Conservation (phyloP, 2,888 invertebrate genomes). For the Macaria liturata region DNA sequence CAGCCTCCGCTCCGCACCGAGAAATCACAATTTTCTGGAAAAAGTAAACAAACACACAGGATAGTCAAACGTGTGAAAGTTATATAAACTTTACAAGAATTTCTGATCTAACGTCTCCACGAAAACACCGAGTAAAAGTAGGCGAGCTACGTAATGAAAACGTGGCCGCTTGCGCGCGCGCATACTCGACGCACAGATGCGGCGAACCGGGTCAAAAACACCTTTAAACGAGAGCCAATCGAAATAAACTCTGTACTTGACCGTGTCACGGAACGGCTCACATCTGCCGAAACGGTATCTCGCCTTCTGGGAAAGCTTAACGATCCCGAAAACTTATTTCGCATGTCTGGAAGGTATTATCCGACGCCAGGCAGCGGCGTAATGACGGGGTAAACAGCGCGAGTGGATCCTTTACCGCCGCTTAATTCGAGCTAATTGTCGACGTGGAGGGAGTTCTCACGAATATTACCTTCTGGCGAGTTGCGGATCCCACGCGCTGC, state of each 20-base stretch:
- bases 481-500: slow-evolving; percentile 75
- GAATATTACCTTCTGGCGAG: slow-evolving; percentile 72
- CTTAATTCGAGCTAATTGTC: slow-evolving; percentile 77
- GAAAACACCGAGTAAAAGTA: slow-evolving; percentile 39
- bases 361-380: slow-evolving; percentile 56
- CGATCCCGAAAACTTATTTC: slow-evolving; percentile 74
- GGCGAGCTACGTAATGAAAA: slow-evolving; percentile 78
- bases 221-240: slow-evolving; percentile 77
- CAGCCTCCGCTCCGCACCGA: slow-evolving; percentile 62
- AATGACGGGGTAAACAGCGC: slow-evolving; percentile 77
- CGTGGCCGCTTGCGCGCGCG: slow-evolving; percentile 62
- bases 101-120: neutral
- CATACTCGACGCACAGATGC: slow-evolving; percentile 53
- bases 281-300: slow-evolving; percentile 79
- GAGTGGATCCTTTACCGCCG: slow-evolving; percentile 67
- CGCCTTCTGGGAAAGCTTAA: slow-evolving; percentile 79
- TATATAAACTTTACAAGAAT: slow-evolving; percentile 70
- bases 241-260: slow-evolving; percentile 76
- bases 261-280: slow-evolving; percentile 74
- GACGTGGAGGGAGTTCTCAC: slow-evolving; percentile 74
- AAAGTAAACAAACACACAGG: slow-evolving; percentile 54
- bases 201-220: slow-evolving; percentile 80
- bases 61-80: slow-evolving; percentile 42
- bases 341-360: slow-evolving; percentile 78
- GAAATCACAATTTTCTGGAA: slow-evolving; percentile 70